Evolutionary conservation across 2,888 invertebrate genomes (phyloP).

Genomic region (Blastobasis lacticolella): DNA sequence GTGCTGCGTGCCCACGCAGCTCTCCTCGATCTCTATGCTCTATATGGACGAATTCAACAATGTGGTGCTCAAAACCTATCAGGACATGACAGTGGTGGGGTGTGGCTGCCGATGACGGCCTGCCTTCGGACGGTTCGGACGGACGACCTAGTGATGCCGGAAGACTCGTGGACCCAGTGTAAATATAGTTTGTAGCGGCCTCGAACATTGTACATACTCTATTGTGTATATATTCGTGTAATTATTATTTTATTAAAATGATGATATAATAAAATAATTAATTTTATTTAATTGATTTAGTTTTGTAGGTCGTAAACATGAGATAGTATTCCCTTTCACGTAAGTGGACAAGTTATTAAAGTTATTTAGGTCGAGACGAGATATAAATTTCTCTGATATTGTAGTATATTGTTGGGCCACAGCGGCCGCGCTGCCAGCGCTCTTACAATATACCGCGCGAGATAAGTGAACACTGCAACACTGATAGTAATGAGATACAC

Average conservation of each 20-base stretch:
- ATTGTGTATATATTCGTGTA: conserved; percentile 69
- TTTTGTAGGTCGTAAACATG: not conserved
- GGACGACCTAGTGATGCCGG: conserved; percentile 41
- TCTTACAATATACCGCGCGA: not conserved
- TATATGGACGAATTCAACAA: conserved; percentile 96
- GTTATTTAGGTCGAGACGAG: not conserved
- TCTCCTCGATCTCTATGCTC: conserved; percentile 95
- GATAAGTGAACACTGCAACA: not conserved
- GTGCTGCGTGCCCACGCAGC: conserved; percentile 97
- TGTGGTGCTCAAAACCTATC: conserved; percentile 98
- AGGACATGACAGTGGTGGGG: conserved; percentile 98
- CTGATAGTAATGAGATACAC: not conserved
- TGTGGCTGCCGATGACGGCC: conserved; percentile 95
- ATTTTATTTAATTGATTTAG: conserved; percentile 27
- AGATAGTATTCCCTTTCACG: no score
- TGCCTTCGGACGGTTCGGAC: conserved; percentile 44
- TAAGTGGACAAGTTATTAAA: no score
- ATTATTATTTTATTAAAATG: conserved; percentile 71
- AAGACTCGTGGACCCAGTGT: conserved; percentile 66
- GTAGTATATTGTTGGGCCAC: not conserved
- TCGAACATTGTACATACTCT: conserved; percentile 64
- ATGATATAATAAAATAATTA: conserved; percentile 68
- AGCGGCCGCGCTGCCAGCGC: not conserved
- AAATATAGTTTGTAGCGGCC: conserved; percentile 70
- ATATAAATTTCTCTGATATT: not conserved